Conservation (phyloP, 2,888 invertebrate genomes). For the Diaprepes abbreviatus region DNA sequence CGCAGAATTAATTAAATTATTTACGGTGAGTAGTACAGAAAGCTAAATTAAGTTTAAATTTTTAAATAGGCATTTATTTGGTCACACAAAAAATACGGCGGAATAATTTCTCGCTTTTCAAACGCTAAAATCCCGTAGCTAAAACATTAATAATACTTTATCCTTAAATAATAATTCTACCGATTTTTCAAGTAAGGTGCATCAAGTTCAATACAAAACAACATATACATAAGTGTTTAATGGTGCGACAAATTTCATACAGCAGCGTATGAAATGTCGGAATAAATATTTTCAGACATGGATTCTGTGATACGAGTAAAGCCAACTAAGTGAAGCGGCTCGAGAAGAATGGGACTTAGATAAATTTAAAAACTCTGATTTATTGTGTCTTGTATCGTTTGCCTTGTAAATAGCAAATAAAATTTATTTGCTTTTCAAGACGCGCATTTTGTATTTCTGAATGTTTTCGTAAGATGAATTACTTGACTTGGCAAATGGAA, state of each 20-base stretch:
- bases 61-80: too few relatives aligned
- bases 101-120: neutral
- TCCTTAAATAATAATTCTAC: neutral
- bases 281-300: constrained; percentile 61
- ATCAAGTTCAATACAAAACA: constrained; percentile 57
- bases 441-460: constrained; percentile 34
- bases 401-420: constrained; percentile 63
- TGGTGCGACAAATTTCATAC: constrained; percentile 68
- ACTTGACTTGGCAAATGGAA: constrained; percentile 1
- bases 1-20: too few relatives aligned
- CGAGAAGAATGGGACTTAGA: constrained; percentile 66
- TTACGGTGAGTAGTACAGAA: too few relatives aligned
- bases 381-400: constrained; percentile 64
- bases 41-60: too few relatives aligned
- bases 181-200: constrained; percentile 9
- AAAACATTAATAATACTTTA: neutral
- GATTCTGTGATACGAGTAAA: constrained; percentile 62
- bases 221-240: constrained; percentile 65
- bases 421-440: constrained; percentile 58
- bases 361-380: constrained; percentile 67
- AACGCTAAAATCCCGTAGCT: neutral
- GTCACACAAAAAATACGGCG: too few relatives aligned
- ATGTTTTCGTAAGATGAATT: constrained; percentile 16
- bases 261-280: constrained; percentile 66
- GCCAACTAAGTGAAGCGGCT: constrained; percentile 64